These are phyloP conservation scores for Oncorhynchus kisutch DNA, from an alignment of 2,113 vertebrate genomes.

Conservation along the genomic window DNA sequence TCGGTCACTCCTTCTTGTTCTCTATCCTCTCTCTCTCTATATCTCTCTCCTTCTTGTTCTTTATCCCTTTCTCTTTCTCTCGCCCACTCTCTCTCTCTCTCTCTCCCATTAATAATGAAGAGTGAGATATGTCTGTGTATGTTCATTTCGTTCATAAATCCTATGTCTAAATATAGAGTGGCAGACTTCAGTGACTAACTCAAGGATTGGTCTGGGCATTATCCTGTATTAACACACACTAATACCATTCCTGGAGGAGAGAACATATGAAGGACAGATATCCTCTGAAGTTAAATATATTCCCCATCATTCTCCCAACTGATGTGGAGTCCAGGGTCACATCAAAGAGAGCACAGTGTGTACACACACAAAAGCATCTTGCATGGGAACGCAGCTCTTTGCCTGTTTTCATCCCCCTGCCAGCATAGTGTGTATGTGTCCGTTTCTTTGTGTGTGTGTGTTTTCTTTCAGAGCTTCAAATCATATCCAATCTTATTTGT, in stretches of 20 bases:
- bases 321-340: background rate
- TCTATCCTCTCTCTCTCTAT: constrained; percentile 1
- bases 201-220: constrained; percentile 39
- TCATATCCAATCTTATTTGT: no score
- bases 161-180: constrained; percentile 52
- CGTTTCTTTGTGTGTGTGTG: no score
- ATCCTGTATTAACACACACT: constrained; percentile 43
- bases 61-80: background rate
- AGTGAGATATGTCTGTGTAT: constrained; percentile 51
- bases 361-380: background rate
- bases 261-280: background rate
- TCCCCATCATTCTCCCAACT: background rate
- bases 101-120: constrained; percentile 48
- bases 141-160: constrained; percentile 59
- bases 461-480: no score
- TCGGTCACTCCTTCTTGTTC: constrained; percentile 10
- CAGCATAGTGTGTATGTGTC: no score
- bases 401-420: no score
- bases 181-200: constrained; percentile 42
- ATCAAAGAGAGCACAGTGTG: background rate
- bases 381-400: background rate
- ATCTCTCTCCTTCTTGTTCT: constrained; percentile 4
- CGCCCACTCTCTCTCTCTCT: constrained; percentile 6
- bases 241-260: background rate
- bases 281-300: background rate